A percentile compares a stretch with the other conserved stretches of the same genome.
Evolutionary conservation across 1,140 invertebrate genomes (phyloP).

Genomic region (Dinoponera quadriceps): DNA sequence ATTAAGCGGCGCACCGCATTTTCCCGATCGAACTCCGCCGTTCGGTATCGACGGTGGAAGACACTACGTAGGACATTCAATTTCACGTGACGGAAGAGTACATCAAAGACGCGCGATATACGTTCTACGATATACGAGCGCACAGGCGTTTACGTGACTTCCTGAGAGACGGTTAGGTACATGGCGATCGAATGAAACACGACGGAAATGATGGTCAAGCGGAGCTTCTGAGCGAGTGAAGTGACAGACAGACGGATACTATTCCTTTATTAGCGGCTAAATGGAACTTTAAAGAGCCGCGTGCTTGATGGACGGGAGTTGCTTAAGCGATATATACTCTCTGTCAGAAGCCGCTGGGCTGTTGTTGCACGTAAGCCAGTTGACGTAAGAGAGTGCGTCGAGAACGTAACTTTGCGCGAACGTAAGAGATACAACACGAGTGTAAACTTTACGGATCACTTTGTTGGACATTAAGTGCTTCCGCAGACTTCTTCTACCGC

Average conservation of each 20-base stretch:
- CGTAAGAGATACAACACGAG: not conserved
- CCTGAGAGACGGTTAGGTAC: conserved; percentile 37
- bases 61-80: conserved; percentile 22
- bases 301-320: not conserved
- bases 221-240: conserved; percentile 21
- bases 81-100: conserved; percentile 34
- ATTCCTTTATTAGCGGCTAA: conserved; percentile 51
- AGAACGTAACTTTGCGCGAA: not conserved
- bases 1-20: not conserved
- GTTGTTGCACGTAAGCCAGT: not conserved
- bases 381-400: not conserved
- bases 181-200: conserved; percentile 45
- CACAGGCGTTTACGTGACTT: conserved; percentile 43
- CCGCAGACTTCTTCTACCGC: not conserved
- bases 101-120: conserved; percentile 42
- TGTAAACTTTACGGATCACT: conserved; percentile 28
- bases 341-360: not conserved
- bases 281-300: conserved; percentile 40
- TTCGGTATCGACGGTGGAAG: not conserved
- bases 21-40: not conserved
- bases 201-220: conserved; percentile 60
- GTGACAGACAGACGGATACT: conserved; percentile 51
- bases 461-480: not conserved
- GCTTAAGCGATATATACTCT: conserved; percentile 31
- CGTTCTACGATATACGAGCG: not conserved